phyloP scores from a whole-genome alignment of 30 jellyfish, hydroid and myxozoan genomes.

The Turritopsis dohrnii region DNA sequence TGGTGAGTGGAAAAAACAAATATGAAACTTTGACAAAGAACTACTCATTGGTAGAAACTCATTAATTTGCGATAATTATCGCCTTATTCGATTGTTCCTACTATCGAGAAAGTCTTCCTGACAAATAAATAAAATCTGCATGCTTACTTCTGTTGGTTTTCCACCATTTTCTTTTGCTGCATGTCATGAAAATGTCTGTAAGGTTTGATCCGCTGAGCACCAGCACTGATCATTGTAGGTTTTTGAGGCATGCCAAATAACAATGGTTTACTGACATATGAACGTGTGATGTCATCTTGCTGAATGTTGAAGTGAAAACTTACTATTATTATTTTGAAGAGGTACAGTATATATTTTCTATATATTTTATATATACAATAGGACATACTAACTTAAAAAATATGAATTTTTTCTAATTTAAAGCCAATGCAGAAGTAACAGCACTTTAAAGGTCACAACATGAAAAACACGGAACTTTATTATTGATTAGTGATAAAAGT shows the following conservation, averaged over 20 bases:
- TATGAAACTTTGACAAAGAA: background rate
- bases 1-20: background rate
- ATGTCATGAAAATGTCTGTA: conserved; percentile 3
- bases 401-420: no score
- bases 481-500: no score
- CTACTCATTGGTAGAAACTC: no score
- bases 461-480: no score
- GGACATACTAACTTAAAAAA: no score
- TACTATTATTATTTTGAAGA: no score
- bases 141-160: conserved; percentile 5
- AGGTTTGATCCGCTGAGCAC: background rate
- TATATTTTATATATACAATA: no score
- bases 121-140: background rate
- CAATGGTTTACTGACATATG: conserved; percentile 24
- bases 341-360: no score
- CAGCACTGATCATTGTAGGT: background rate
- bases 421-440: no score
- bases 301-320: background rate
- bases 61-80: no score
- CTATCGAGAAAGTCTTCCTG: background rate
- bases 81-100: no score
- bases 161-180: conserved; percentile 20
- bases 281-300: conserved; percentile 21
- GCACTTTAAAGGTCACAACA: no score
- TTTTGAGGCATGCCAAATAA: conserved; percentile 20